phyloP scores from a whole-genome alignment of 2,113 vertebrate genomes.

The Picathartes gymnocephalus region DNA sequence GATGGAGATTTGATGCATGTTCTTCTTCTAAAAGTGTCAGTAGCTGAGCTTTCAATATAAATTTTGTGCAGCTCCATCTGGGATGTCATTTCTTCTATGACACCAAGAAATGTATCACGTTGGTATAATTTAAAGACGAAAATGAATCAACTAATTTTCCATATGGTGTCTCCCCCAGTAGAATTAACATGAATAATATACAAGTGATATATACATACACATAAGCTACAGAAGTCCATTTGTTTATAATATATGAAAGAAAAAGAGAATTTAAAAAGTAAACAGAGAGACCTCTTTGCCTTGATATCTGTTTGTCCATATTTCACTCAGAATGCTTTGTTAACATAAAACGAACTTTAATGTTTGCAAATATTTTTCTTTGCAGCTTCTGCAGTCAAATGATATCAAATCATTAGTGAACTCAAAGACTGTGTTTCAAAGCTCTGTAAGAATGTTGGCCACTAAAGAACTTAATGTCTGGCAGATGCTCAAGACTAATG shows the following conservation, averaged over 20 bases:
- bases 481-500: constrained; percentile 53
- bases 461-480: constrained; percentile 44
- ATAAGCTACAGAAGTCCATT: neutral
- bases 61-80: neutral
- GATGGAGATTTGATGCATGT: neutral
- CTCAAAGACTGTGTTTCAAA: constrained; percentile 53
- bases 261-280: neutral
- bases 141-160: neutral
- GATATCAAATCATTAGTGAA: constrained; percentile 54
- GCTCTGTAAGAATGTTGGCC: constrained; percentile 17
- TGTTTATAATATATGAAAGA: constrained; percentile 25
- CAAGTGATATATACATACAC: neutral
- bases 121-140: neutral
- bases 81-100: neutral
- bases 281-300: neutral
- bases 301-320: neutral
- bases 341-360: constrained; percentile 40
- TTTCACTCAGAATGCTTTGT: constrained; percentile 25
- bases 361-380: constrained; percentile 57
- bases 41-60: neutral
- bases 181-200: neutral
- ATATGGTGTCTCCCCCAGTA: neutral
- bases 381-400: constrained; percentile 22
- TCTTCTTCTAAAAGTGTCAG: neutral
- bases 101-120: neutral